Base-by-base conservation (phyloP, 2,113 vertebrate genomes). In the Corythaeola cristata region DNA sequence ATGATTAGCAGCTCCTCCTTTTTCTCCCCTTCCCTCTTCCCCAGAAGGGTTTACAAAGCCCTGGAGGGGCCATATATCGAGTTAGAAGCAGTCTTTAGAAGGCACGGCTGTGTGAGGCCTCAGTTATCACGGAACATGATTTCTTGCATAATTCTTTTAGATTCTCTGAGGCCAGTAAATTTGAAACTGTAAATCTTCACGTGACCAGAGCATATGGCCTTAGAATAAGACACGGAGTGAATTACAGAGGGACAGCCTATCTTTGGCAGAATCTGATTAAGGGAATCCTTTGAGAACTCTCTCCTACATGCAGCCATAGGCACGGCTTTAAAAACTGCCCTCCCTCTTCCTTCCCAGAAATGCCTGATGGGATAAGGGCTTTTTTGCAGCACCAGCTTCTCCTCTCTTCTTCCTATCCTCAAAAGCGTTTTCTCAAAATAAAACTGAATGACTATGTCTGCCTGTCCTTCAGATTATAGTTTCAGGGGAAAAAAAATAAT, bases 141-240 rank as follows among this genome's bases (percentile, higher is more conserved):
- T 97, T 95, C 86, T 92, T 90, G 78, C 58, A 74, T 94, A 87
- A 97, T 90, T 93, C 55, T 91, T 88, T 76, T 50, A 88, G 52
- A 90, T 94, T 96, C 68, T 90, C 79, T 5, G 21, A 81, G 80
- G 67, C 60, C 63, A 89, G 45, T 68, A 85, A 88, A 94, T 74
- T 32, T 60, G 62, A 88, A 79, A 60, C 79, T n/a, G 41, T 85
- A 93, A 94, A 95, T 91, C 88, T 96, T 81, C 58, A 83, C 1
- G 2, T 85, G 68, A 75, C 74, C 79, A 85, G 80, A 86, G 71
- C 91, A 96, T 66, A 80, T 14, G 69, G n/a, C 44, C 64, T 83
- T 78, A 91, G 85, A 91, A 67, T 80, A 94, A 85, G 81, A 88
- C 59, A 58, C 11, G 41, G 86, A 79, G 7, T 53, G 80, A 96